Evolutionary conservation across 2,797 vertebrate species (phyloP), one percentile per base, ranked within the genome.

Genomic region (Pyrrhura leucotis): DNA sequence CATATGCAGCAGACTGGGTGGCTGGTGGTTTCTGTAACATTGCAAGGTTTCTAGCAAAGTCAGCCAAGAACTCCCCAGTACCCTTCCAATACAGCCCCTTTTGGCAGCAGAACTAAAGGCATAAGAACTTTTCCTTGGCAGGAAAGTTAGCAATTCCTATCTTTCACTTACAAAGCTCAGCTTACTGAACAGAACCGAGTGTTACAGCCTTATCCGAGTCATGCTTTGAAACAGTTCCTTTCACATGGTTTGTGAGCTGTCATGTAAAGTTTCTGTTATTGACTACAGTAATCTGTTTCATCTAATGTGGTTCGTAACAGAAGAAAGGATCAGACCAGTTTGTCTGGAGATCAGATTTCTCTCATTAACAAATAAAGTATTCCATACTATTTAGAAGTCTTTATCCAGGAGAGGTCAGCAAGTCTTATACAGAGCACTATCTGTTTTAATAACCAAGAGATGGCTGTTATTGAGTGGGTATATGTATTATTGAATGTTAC

Each of bases 311-410:
- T 40, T 79, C 53, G 28, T 28, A 51, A 67, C 33, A 75, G 44
- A 85, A 50, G n/a, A 84, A 84, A 84, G 39, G 45, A 59, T 75
- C 53, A 47, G 75, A 45, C 61, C 45, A 75, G 35, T 59, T 54
- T 56, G 48, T 62, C 67, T 33, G 37, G 33, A 80, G 72, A 89
- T 83, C 50, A 89, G 97, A 90, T 71, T 98, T 96, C 13, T 98
- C 97, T 96, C 98, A 98, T 98, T 98, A 98, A 88, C 97, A 98
- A 67, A 98, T 50, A 31, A 95, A 98, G 33, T 96, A 76, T 92
- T 98, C 97, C 31, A 98, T 98, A 54, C 95, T 91, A 47, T 63
- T 81, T 25, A 98, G 84, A 7, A 96, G 8, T 50, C 98, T 88
- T 5, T 96, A 97, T 25, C 85, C 93, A n/a, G 97, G 75, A 68